These are phyloP conservation scores for Mormyrus lacerda DNA, from an alignment of 2,113 vertebrate genomes.

Conservation along the genomic window DNA sequence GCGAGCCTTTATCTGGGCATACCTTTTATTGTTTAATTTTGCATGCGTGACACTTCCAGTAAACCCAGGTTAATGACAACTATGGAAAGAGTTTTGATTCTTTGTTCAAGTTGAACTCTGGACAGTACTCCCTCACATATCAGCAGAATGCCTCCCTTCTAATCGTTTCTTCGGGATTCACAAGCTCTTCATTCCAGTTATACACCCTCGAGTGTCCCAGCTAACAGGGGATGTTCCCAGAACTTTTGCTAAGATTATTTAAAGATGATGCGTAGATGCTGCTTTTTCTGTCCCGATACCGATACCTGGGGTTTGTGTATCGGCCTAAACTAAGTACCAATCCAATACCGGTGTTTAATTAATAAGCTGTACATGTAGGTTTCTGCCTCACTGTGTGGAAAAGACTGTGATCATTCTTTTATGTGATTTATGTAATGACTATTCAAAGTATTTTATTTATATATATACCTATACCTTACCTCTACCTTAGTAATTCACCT, in stretches of 20 bases:
- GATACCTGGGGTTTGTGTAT: no score
- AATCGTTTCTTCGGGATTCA: slow-evolving; percentile 1
- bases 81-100: neutral
- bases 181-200: slow-evolving; percentile 35
- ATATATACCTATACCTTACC: no score
- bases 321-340: no score
- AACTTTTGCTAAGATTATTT: neutral
- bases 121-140: neutral
- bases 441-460: no score
- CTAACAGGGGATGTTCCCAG: neutral
- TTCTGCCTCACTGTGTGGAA: no score
- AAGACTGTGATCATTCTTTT: no score
- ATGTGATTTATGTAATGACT: no score
- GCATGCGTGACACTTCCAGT: neutral
- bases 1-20: neutral
- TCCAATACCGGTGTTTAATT: no score
- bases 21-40: neutral
- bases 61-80: neutral
- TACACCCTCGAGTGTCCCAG: slow-evolving; percentile 36
- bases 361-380: no score
- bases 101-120: neutral
- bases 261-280: neutral
- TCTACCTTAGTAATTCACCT: no score
- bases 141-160: neutral
- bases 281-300: no score